Base-by-base conservation (phyloP, 2,797 vertebrate genomes). In the Pangasius larnaudii region DNA sequence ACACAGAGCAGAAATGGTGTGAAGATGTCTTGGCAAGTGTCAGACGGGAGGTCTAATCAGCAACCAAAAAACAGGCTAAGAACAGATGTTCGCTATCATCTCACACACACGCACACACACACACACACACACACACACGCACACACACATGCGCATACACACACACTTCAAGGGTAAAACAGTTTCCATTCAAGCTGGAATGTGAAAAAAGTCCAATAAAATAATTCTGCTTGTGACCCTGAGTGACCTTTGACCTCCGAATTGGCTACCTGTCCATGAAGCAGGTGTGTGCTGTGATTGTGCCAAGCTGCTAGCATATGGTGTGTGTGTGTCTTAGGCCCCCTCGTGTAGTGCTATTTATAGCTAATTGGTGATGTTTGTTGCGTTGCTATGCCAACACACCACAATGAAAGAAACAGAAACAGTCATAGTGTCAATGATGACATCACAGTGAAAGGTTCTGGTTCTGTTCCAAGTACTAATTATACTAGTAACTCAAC, bases 81-180 rank as follows among this genome's bases (percentile, higher is more conserved):
- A 89, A 84, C 88, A 91, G 91, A 89, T 91, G 86, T 91, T 90
- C 69, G 46, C 63, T 77, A 85, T 82, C 80, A 72, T 75, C 39
- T 42, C 65, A 39, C 33, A 14, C n/a, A 42, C 74, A 13, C 74
- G 46, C 77, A 27, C 83, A 67, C 67, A 51, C 81, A 80, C 74
- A 78, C 53, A 80, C 61, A 84, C 39, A 72, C 46, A 42, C 61
- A 85, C 75, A 85, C 85, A 58, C 78, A 39, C 46, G 78, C 53
- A 80, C 72, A 84, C 81, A 56, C 67, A 84, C 85, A 56, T 36
- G 22, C 49, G 22, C 53, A 67, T 71, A 86, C 84, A 86, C 36
- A n/a, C n/a, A 49, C 72, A 14, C n/a, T 56, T 56, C 51, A 56
- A 79, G 30, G 75, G 49, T 77, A 58, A 9, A 79, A 22, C 46